Percentiles rank a stretch among this genome's conserved stretches.
Conservation (phyloP, 2,113 vertebrate species). For the pig (Sus scrofa) region T2T-Sscrofa CM000812.6:102158001-102158500, state of each 20-base stretch:
- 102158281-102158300: background rate
- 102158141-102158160: background rate
- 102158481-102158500: background rate
- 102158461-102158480: fast-evolving
- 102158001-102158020: fast-evolving
- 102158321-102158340: background rate
- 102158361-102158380: background rate
- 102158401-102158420: background rate
- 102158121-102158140: background rate
- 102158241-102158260: background rate
- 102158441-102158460: background rate
- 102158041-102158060: background rate
- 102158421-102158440: background rate
- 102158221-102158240: background rate
- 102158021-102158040: fast-evolving
- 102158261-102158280: background rate
- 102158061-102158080: background rate
- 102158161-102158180: background rate
- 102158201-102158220: fast-evolving
- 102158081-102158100: background rate
- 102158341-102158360: background rate
- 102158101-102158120: background rate
- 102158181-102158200: background rate
- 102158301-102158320: background rate
- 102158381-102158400: background rate